These are phyloP conservation scores for Spodoptera litura DNA, from an alignment of 1,140 invertebrate species.

Conservation along the genomic window DNA sequence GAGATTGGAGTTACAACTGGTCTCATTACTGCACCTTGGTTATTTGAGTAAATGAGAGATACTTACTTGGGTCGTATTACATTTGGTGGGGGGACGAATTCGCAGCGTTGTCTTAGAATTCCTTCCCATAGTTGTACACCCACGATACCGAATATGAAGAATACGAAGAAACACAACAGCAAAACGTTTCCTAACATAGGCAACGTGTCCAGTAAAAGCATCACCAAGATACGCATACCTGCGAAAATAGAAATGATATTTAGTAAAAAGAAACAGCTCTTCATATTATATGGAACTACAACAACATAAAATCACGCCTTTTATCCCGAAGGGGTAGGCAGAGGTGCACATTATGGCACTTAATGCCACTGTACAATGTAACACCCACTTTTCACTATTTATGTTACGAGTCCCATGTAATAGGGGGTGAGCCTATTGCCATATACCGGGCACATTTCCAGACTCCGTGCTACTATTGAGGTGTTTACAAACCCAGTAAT, in stretches of 20 bases:
- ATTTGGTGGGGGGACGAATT: conserved; percentile 90
- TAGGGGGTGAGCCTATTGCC: too few relatives aligned
- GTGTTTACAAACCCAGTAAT: too few relatives aligned
- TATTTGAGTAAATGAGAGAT: neutral
- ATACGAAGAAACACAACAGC: conserved; percentile 99
- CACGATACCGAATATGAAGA: conserved; percentile 99
- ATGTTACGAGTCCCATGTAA: too few relatives aligned
- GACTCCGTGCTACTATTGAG: too few relatives aligned
- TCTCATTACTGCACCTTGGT: conserved; percentile 11
- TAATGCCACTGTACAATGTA: too few relatives aligned
- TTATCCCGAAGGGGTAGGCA: too few relatives aligned
- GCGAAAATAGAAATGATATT: conserved; percentile 55
- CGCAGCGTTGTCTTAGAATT: conserved; percentile 97
- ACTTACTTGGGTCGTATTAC: conserved; percentile 92
- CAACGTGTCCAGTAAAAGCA: conserved; percentile 99
- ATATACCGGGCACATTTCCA: too few relatives aligned
- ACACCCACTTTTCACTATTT: too few relatives aligned
- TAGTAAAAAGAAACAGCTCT: neutral
- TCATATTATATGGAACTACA: too few relatives aligned
- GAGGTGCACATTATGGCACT: too few relatives aligned
- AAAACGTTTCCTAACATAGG: conserved; percentile 99
- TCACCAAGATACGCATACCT: conserved; percentile 99
- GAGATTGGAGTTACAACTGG: neutral
- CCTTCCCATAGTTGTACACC: conserved; percentile 99
- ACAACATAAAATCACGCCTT: too few relatives aligned